phyloP scores from a whole-genome alignment of 2,113 vertebrate species.

The Plestiodon gilberti region DNA sequence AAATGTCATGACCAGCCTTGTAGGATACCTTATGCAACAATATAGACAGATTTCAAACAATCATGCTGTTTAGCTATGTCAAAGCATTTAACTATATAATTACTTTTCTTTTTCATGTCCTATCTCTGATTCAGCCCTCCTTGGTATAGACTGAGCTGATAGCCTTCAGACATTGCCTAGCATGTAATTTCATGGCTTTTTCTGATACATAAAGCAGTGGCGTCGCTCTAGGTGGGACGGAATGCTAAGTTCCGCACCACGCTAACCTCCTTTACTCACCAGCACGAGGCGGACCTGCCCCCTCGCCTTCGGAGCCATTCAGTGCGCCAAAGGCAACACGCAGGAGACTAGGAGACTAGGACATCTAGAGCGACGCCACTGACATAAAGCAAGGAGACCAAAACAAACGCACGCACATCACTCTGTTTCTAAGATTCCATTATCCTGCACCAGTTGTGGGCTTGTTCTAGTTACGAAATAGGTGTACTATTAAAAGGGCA shows the following conservation, averaged over 20 bases:
- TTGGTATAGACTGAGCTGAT: neutral
- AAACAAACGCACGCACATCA: constrained; percentile 27
- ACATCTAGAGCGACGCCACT: too few relatives aligned
- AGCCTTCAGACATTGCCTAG: neutral
- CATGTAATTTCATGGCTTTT: constrained; percentile 22
- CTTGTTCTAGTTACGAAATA: neutral
- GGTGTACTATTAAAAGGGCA: neutral
- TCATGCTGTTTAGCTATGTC: neutral
- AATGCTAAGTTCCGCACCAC: too few relatives aligned
- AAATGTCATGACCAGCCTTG: neutral
- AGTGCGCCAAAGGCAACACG: too few relatives aligned
- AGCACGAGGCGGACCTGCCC: too few relatives aligned
- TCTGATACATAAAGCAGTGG: constrained; percentile 18
- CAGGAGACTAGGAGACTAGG: too few relatives aligned
- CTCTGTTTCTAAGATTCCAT: neutral
- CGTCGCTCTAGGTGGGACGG: too few relatives aligned
- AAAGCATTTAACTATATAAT: neutral
- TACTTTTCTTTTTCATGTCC: neutral
- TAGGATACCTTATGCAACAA: neutral
- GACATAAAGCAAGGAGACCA: too few relatives aligned
- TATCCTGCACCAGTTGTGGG: neutral
- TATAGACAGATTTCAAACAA: neutral
- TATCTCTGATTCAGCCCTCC: neutral
- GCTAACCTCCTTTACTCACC: too few relatives aligned
- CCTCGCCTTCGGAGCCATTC: too few relatives aligned